phyloP scores from a whole-genome alignment of 2,888 invertebrate genomes.

The Tenthredo amoena region DNA sequence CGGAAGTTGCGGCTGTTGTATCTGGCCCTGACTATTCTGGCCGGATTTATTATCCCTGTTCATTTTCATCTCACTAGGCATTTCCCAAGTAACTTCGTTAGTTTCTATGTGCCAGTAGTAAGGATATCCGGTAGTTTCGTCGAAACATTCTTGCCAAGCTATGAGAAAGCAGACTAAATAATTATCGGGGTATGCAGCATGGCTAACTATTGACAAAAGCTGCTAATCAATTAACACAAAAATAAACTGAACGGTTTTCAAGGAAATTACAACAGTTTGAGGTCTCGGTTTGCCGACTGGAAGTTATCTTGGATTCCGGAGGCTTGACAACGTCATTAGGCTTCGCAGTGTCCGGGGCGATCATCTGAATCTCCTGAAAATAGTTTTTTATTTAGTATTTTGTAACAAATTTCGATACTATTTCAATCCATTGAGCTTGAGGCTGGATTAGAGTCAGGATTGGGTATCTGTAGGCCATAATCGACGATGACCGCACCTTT shows the following conservation, averaged over 20 bases:
- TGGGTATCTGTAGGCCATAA: not conserved
- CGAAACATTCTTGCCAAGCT: constrained; percentile 85
- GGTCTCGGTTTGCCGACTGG: not conserved
- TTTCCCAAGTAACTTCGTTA: constrained; percentile 84
- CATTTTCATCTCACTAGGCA: constrained; percentile 78
- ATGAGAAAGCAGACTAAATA: constrained; percentile 61
- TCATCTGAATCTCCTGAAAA: constrained; percentile 73
- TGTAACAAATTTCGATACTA: not conserved
- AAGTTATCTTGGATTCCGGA: not conserved
- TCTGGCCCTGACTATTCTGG: not conserved
- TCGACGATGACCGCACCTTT: constrained; percentile 63
- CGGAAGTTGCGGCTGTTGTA: constrained; percentile 55
- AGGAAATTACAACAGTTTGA: constrained; percentile 16
- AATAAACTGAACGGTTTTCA: not conserved
- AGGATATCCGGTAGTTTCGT: constrained; percentile 82
- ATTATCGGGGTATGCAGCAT: not conserved
- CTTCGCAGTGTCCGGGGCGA: constrained; percentile 63
- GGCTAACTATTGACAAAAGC: not conserved
- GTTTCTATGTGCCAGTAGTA: constrained; percentile 85
- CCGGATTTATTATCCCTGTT: constrained; percentile 60
- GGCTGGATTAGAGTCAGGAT: not conserved
- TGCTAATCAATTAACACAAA: not conserved
- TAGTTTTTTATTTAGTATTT: not conserved
- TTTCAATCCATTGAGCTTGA: not conserved
- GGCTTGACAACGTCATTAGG: not conserved